These are phyloP conservation scores for Gymnogyps californianus DNA, from an alignment of 2,113 vertebrate genomes.

Conservation along the genomic window DNA sequence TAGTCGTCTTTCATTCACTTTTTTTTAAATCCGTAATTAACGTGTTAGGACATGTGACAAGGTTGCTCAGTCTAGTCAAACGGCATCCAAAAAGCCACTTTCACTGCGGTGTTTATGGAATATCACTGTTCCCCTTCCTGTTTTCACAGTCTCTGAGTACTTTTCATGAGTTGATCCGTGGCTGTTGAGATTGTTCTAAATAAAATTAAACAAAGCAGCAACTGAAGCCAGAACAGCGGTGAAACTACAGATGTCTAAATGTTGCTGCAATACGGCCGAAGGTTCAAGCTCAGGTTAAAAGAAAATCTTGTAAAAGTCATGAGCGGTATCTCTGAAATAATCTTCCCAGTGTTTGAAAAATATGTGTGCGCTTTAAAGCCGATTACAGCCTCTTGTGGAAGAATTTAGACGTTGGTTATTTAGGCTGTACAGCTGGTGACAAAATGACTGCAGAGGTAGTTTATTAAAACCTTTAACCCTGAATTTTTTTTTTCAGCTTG, in stretches of 20 bases:
- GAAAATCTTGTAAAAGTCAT: not conserved
- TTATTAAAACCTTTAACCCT: constrained; percentile 11
- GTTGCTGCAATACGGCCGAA: not conserved
- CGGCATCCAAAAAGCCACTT: not conserved
- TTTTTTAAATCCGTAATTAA: not conserved
- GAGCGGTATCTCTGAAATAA: not conserved
- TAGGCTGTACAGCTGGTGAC: not conserved
- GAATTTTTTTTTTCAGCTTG: not conserved
- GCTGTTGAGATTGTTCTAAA: not conserved
- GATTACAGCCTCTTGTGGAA: not conserved
- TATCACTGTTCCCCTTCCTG: not conserved
- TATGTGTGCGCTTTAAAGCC: not conserved
- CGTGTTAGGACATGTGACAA: not conserved
- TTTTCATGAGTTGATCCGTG: not conserved
- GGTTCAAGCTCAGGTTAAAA: not conserved
- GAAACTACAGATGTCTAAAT: not conserved
- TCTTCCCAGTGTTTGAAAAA: not conserved
- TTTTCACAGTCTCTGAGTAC: not conserved
- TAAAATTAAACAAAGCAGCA: not conserved
- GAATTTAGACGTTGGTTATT: not conserved
- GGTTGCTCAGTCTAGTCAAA: not conserved
- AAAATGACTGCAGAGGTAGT: not conserved
- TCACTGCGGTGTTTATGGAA: not conserved
- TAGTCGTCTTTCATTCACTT: fast-evolving
- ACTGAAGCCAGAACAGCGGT: not conserved